A percentile compares a stretch with the other conserved stretches of the same genome.
Evolutionary conservation across 2,797 vertebrate genomes (phyloP).

Genomic region (Calcarius lapponicus): DNA sequence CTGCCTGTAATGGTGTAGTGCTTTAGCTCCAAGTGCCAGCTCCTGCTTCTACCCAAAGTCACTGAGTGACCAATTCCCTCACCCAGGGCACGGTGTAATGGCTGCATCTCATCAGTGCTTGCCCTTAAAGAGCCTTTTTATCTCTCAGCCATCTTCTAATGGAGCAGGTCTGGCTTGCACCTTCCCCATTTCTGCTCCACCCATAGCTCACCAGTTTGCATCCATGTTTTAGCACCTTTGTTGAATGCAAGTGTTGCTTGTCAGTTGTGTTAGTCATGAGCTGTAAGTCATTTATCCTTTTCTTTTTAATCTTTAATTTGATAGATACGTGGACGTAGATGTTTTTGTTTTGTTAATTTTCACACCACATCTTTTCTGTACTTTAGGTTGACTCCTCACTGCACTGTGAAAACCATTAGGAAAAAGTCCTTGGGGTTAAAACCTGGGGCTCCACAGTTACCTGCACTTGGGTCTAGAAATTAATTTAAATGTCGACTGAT

Average conservation of each 20-base stretch:
- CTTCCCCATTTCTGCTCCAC: slow-evolving; percentile 44
- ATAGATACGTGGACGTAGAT: slow-evolving; percentile 45
- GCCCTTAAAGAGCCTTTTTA: slow-evolving; percentile 32
- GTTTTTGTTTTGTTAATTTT: slow-evolving; percentile 75
- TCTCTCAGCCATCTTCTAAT: slow-evolving; percentile 25
- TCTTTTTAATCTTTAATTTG: slow-evolving; percentile 44
- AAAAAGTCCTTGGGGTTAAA: slow-evolving; percentile 80
- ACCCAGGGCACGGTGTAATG: background rate
- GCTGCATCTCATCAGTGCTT: background rate
- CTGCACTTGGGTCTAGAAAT: slow-evolving; percentile 78
- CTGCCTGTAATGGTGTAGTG: background rate
- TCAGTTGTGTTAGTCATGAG: slow-evolving; percentile 23
- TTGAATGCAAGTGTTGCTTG: slow-evolving; percentile 30
- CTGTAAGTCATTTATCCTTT: slow-evolving; percentile 48
- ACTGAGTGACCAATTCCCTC: background rate
- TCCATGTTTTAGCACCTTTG: slow-evolving; percentile 42
- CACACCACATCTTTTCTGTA: slow-evolving; percentile 81
- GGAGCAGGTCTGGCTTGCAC: slow-evolving; percentile 57
- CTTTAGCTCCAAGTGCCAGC: background rate
- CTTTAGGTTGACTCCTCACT: slow-evolving; percentile 80
- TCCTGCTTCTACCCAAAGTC: background rate
- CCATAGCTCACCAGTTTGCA: slow-evolving; percentile 17
- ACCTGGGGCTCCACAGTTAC: slow-evolving; percentile 78
- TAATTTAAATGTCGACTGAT: slow-evolving; percentile 82
- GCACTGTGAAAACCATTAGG: slow-evolving; percentile 79